Conservation (phyloP, 2,113 vertebrate species). For the Siniperca knerii region DNA sequence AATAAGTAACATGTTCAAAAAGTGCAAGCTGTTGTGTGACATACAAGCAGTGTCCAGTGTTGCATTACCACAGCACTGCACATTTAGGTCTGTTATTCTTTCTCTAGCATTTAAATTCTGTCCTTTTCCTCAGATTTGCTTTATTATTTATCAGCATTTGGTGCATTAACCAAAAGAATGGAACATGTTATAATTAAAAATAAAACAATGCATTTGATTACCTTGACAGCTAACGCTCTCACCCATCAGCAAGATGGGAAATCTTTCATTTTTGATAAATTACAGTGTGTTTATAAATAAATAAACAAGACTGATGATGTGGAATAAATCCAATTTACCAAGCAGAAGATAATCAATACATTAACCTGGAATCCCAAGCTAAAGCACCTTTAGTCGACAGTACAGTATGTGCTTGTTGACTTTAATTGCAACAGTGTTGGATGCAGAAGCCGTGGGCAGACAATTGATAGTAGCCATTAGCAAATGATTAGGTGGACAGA, state of each 20-base stretch:
- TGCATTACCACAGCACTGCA: conserved; percentile 31
- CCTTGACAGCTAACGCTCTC: conserved; percentile 52
- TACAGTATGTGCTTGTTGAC: conserved; percentile 78
- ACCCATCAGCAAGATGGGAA: conserved; percentile 60
- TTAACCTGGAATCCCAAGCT: conserved; percentile 82
- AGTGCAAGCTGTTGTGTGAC: conserved; percentile 69
- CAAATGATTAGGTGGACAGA: conserved; percentile 87
- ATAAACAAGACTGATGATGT: conserved; percentile 82
- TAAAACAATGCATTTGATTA: conserved; percentile 56
- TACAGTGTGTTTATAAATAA: conserved; percentile 72
- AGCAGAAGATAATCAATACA: conserved; percentile 82
- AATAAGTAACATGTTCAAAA: conserved; percentile 69
- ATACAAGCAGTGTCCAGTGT: conserved; percentile 30
- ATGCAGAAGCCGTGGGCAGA: conserved; percentile 74
- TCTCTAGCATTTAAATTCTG: background rate
- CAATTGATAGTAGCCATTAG: conserved; percentile 89
- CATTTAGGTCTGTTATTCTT: conserved; percentile 40
- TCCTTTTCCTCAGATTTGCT: conserved; percentile 6
- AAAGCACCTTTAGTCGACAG: conserved; percentile 79
- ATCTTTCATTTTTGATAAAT: conserved; percentile 76
- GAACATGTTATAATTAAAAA: conserved; percentile 27
- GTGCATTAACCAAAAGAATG: conserved; percentile 43
- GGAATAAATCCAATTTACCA: conserved; percentile 81
- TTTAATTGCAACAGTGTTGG: conserved; percentile 82
- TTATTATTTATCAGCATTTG: conserved; percentile 15